Conservation (phyloP, 2,113 vertebrate genomes). For the Malurus cyaneus region DNA sequence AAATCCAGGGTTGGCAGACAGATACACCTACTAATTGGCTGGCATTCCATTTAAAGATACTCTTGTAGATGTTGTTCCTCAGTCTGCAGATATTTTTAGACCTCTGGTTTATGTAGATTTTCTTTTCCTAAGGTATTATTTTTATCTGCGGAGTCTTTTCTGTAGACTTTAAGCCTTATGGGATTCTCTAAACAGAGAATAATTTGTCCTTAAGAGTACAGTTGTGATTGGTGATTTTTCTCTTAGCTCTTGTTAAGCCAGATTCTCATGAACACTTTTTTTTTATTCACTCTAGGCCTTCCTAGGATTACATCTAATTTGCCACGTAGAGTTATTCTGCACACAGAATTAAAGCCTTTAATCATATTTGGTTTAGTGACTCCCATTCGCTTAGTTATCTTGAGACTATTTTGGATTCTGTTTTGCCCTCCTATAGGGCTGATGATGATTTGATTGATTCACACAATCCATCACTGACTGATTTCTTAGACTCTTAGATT, state of each 20-base stretch:
- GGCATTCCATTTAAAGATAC: constrained; percentile 15
- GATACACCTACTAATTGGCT: neutral
- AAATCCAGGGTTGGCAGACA: neutral
- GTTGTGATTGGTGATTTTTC: neutral
- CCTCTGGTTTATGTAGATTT: neutral
- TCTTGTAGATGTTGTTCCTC: neutral
- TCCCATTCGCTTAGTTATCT: constrained; percentile 15
- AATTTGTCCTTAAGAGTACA: neutral
- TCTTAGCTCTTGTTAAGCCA: constrained; percentile 4
- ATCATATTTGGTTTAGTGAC: constrained; percentile 45
- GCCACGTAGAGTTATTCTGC: constrained; percentile 35
- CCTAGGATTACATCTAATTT: constrained; percentile 28
- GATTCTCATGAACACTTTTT: neutral
- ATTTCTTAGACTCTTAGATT: neutral
- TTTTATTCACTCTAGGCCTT: neutral
- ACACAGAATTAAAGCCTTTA: constrained; percentile 43
- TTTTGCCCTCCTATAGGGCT: neutral
- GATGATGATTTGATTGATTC: constrained; percentile 2
- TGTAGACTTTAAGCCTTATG: neutral
- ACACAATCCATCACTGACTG: neutral
- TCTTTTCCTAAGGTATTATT: neutral
- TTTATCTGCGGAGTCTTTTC: neutral
- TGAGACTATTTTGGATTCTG: neutral
- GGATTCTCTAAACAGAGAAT: neutral
- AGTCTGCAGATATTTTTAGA: constrained; percentile 21